Percentiles rank a stretch among this genome's conserved stretches.
These are phyloP conservation scores for Lymantria monacha DNA, from an alignment of 2,888 invertebrate genomes.

Conservation along the genomic window DNA sequence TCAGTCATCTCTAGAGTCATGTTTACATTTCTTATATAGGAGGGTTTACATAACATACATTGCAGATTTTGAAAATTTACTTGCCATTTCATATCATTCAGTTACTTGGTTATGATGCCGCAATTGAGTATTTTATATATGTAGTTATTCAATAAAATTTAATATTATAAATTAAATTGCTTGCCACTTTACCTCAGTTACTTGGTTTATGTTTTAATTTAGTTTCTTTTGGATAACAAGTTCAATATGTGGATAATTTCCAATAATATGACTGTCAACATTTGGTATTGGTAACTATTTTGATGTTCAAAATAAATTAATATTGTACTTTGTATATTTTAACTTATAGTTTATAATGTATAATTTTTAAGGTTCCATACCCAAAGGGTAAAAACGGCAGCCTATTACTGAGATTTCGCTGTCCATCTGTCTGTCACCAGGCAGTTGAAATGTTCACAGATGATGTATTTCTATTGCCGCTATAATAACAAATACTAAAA, in stretches of 20 bases:
- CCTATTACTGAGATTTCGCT: no score
- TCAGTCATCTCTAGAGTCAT: constrained; percentile 25
- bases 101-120: background rate
- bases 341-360: no score
- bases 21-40: constrained; percentile 21
- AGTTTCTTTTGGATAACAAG: background rate
- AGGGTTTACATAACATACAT: constrained; percentile 1
- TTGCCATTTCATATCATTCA: background rate
- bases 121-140: background rate
- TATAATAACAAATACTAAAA: no score
- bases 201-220: background rate
- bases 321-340: background rate
- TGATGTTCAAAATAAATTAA: background rate
- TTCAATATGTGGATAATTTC: constrained; percentile 4
- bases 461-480: no score
- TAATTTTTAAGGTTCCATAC: no score
- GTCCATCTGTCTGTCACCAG: no score
- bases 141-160: no score
- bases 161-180: no score
- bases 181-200: background rate
- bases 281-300: constrained; percentile 13
- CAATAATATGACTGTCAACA: constrained; percentile 10
- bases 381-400: no score
- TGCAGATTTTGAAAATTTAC: constrained; percentile 3
- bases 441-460: no score